These are phyloP conservation scores for Cotesia congregata DNA, from an alignment of 2,888 invertebrate species.

Conservation along the genomic window DNA sequence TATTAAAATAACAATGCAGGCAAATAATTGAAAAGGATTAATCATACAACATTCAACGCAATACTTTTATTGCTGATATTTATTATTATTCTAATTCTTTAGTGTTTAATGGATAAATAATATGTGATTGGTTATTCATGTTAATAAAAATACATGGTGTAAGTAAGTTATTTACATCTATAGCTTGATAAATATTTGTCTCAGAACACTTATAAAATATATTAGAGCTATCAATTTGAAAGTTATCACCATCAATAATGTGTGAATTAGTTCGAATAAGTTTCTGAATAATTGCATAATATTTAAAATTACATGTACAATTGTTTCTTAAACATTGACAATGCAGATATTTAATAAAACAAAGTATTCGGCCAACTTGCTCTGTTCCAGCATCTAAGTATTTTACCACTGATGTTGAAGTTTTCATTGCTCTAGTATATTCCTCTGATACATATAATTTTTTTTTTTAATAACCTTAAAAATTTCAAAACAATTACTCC, in stretches of 20 bases:
- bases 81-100: slow-evolving; percentile 18
- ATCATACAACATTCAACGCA: not conserved
- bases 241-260: not conserved
- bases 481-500: slow-evolving; percentile 31
- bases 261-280: not conserved
- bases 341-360: slow-evolving; percentile 33
- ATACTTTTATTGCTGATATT: not conserved
- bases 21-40: not conserved
- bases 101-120: slow-evolving; percentile 5
- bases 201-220: not conserved
- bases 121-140: slow-evolving; percentile 5
- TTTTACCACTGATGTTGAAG: slow-evolving; percentile 35
- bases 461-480: slow-evolving; percentile 41
- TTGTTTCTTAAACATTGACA: slow-evolving; percentile 33
- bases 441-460: slow-evolving; percentile 40
- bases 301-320: slow-evolving; percentile 38
- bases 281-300: slow-evolving; percentile 6
- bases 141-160: slow-evolving; percentile 20
- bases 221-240: no score
- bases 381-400: slow-evolving; percentile 22
- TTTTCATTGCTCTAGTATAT: slow-evolving; percentile 37
- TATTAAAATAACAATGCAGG: no score
- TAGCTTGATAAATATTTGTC: not conserved
- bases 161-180: not conserved
- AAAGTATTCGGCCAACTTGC: slow-evolving; percentile 32